Base-by-base conservation (phyloP, 2,888 invertebrate genomes). In the Petrolisthes cinctipes region DNA sequence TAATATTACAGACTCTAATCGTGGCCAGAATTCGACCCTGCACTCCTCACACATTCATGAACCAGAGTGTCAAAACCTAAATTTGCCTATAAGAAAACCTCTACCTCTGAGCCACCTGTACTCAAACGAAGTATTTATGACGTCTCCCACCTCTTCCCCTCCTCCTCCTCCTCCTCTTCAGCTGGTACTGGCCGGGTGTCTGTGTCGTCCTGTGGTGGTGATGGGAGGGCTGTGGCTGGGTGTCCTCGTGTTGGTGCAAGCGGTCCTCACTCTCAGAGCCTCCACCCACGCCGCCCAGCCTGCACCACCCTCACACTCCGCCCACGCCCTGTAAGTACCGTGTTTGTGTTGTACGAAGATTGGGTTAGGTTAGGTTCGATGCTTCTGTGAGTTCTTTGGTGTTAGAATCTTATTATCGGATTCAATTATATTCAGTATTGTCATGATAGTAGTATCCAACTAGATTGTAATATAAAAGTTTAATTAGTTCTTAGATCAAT, bases 151-250 rank as follows among this genome's bases (percentile, higher is more conserved):
- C 56, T 80, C 57, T 20, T 14, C 57, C 11, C 14, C 37, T 37
- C 68, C 71, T 6, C 56, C 53, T 20, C 17, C 17, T 23, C 78
- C 51, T 23, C 5, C 53, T 51, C 6, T 9, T 4, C 89, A 89
- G 89, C 76, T 89, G 56, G 84, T 86, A 71, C 82, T 80, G n/a
- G 89, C 89, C 20, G 89, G 76, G 57, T 89, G 89, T 57, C 61
- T 89, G 68, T 89, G 89, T 79, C 86, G 86, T n/a, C 89, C 89
- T 0, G 84, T 89, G n/a, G 84, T 89, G 20, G 83, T 89, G 54
- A 83, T 89, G 82, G 89, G 80, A 2, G 89, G 89, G 54, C 78
- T 89, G 78, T 89, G 89, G 89, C 82, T 86, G 71, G 89, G 86
- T n/a, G 76, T 84, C 9, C 20, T 89, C 71, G 82, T 89, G 57